Percentiles rank a stretch among this genome's conserved stretches.
Conservation (phyloP, 2,888 invertebrate species). For the Pachymerium ferrugineum region DNA sequence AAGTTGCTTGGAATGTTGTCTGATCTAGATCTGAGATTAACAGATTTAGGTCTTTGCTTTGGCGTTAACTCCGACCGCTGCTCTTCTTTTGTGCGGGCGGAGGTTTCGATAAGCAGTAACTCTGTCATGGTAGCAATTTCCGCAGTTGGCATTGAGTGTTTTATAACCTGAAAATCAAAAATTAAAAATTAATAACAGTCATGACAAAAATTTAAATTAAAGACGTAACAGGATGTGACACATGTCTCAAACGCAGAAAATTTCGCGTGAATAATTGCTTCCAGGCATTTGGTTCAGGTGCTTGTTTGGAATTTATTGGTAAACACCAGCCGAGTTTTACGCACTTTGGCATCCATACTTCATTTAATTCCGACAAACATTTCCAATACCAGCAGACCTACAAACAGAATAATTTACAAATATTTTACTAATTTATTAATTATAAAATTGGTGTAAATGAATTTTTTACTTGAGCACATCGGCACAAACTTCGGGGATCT, state of each 20-base stretch:
- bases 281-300: neutral
- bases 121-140: slow-evolving; percentile 29
- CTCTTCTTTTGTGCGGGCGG: no score
- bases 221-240: neutral
- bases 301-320: neutral
- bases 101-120: no score
- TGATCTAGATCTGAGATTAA: neutral
- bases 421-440: neutral
- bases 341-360: slow-evolving; percentile 20
- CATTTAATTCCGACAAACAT: neutral
- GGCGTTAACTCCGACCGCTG: no score
- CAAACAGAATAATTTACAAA: neutral
- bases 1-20: no score
- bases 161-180: neutral
- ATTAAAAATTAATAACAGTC: neutral
- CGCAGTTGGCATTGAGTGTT: neutral
- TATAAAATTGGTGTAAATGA: neutral
- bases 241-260: neutral
- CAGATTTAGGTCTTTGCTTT: slow-evolving; percentile 8
- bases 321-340: slow-evolving; percentile 27
- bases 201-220: neutral
- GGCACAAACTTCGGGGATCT: slow-evolving; percentile 27
- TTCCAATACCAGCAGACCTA: slow-evolving; percentile 31
- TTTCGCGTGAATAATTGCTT: slow-evolving; percentile 20
- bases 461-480: slow-evolving; percentile 29